Evolutionary conservation across 2,113 vertebrate genomes (phyloP).

Genomic region (Zosterops pallidus): DNA sequence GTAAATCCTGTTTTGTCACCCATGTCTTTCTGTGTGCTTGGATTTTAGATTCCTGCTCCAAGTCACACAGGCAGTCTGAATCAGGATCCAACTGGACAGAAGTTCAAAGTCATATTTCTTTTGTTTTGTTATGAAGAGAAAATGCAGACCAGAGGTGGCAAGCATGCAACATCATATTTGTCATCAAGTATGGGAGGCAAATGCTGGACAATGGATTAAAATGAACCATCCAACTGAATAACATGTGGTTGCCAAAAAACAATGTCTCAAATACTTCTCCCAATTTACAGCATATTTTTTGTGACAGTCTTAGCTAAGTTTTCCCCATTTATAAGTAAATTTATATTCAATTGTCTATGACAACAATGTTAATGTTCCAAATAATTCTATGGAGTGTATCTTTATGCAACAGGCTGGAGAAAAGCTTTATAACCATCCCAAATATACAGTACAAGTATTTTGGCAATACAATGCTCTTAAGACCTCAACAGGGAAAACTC

Average conservation of each 20-base stretch:
- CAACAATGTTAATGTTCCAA: not conserved
- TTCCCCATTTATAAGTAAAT: not conserved
- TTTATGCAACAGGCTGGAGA: not conserved
- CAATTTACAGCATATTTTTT: not conserved
- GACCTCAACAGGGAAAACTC: not conserved
- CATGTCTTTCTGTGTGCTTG: not conserved
- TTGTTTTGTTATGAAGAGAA: not conserved
- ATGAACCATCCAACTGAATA: not conserved
- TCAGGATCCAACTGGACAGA: not conserved
- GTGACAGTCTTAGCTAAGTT: not conserved
- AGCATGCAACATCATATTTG: not conserved
- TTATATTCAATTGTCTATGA: not conserved
- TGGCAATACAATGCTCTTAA: not conserved
- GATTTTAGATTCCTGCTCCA: not conserved
- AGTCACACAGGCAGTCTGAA: not conserved
- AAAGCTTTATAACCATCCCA: not conserved
- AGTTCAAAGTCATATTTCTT: not conserved
- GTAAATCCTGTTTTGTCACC: not conserved
- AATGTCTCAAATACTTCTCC: not conserved
- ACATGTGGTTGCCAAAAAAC: not conserved
- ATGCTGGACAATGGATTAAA: not conserved
- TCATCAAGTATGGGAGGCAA: not conserved
- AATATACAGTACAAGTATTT: not conserved
- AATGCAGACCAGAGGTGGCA: not conserved
- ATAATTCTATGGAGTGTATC: not conserved